Percentiles rank a stretch among this genome's conserved stretches.
These are phyloP conservation scores for Phragmatobia fuliginosa DNA, from an alignment of 2,888 invertebrate species.

Conservation along the genomic window DNA sequence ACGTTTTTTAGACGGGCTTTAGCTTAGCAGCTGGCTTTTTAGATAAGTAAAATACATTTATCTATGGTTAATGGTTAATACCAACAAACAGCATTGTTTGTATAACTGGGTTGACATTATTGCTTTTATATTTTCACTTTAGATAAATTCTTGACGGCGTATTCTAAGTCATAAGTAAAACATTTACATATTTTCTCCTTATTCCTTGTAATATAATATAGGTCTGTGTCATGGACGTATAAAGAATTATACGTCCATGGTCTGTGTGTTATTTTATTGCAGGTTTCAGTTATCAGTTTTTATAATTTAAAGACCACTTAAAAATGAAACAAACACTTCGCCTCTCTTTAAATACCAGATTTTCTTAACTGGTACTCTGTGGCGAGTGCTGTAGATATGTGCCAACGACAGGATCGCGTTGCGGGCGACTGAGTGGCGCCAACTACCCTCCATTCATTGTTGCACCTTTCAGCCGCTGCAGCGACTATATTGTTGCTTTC, in stretches of 20 bases:
- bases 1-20: too few relatives aligned
- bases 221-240: too few relatives aligned
- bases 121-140: too few relatives aligned
- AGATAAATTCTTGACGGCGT: too few relatives aligned
- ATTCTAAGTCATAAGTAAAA: too few relatives aligned
- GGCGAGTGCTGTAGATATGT: slow-evolving; percentile 54
- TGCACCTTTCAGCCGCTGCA: slow-evolving; percentile 47
- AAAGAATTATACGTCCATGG: too few relatives aligned
- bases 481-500: slow-evolving; percentile 26
- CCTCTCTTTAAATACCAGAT: slow-evolving; percentile 10
- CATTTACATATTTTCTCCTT: background rate
- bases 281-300: background rate
- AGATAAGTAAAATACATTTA: background rate
- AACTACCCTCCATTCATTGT: slow-evolving; percentile 50
- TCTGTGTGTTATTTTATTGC: background rate
- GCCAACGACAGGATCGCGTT: slow-evolving; percentile 60
- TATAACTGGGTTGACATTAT: too few relatives aligned
- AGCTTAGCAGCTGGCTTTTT: too few relatives aligned
- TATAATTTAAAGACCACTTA: background rate
- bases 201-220: background rate
- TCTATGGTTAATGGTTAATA: too few relatives aligned
- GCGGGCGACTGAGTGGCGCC: slow-evolving; percentile 64
- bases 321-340: background rate
- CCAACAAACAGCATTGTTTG: too few relatives aligned
- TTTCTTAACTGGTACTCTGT: slow-evolving; percentile 14